phyloP scores from a whole-genome alignment of 2,113 vertebrate genomes.

The Synchiropus splendidus region DNA sequence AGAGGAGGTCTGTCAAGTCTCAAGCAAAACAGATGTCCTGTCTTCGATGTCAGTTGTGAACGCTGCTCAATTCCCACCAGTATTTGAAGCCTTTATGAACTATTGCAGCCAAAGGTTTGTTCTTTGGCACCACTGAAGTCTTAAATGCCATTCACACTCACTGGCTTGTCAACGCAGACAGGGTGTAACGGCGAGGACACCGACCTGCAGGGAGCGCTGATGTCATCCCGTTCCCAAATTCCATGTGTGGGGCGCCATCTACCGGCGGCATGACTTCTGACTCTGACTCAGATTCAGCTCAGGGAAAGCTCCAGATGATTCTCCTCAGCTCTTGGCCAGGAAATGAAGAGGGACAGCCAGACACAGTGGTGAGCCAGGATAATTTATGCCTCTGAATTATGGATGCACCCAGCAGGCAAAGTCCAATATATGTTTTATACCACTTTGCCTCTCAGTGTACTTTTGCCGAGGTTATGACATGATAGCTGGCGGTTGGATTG shows the following conservation, averaged over 20 bases:
- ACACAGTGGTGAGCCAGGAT: conserved; percentile 24
- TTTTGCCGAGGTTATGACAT: conserved; percentile 61
- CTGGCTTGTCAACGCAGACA: no score
- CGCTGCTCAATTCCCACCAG: no score
- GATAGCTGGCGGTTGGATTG: conserved; percentile 53
- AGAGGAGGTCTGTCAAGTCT: no score
- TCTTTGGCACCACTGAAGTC: no score
- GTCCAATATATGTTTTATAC: conserved; percentile 66
- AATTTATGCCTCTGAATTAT: conserved; percentile 64
- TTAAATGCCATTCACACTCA: no score
- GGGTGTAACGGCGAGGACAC: no score
- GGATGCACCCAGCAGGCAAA: conserved; percentile 46
- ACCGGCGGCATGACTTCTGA: conserved; percentile 21
- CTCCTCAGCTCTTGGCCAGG: conserved; percentile 21
- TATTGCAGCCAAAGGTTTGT: no score
- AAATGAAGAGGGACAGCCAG: conserved; percentile 18
- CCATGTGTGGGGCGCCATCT: conserved; percentile 58
- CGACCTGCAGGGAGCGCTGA: no score
- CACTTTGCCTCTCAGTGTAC: conserved; percentile 50
- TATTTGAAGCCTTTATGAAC: no score
- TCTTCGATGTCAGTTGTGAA: no score
- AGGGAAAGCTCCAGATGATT: conserved; percentile 23
- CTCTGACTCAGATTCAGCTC: background rate
- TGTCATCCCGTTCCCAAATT: conserved; percentile 8
- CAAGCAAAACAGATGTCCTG: no score